These are phyloP conservation scores for Drosophila kepulauana DNA, from an alignment of 1,140 invertebrate genomes.

Conservation along the genomic window DNA sequence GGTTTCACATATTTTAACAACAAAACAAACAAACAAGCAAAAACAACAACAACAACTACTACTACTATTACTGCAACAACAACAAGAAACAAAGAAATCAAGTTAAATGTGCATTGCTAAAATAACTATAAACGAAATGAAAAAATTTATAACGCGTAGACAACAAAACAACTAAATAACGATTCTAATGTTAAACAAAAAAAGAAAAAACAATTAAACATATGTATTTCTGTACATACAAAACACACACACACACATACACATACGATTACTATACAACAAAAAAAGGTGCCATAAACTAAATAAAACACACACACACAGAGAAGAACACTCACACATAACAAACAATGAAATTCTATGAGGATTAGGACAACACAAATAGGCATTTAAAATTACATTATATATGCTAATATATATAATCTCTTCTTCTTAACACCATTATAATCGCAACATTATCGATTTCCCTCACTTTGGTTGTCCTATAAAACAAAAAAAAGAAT, in stretches of 20 bases:
- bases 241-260: slow-evolving; percentile 13
- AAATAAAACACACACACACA: slow-evolving; percentile 50
- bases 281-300: slow-evolving; percentile 52
- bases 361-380: slow-evolving; percentile 76
- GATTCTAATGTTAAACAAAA: slow-evolving; percentile 55
- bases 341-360: slow-evolving; percentile 46
- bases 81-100: slow-evolving; percentile 34
- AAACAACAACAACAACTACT: slow-evolving; percentile 24
- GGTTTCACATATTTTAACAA: slow-evolving; percentile 75
- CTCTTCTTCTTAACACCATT: slow-evolving; percentile 14
- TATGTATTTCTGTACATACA: slow-evolving; percentile 39
- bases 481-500: slow-evolving; percentile 33
- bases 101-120: slow-evolving; percentile 63
- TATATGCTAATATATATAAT: slow-evolving; percentile 39
- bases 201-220: slow-evolving; percentile 10
- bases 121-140: slow-evolving; percentile 46
- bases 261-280: slow-evolving; percentile 44
- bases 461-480: slow-evolving; percentile 45
- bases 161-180: slow-evolving; percentile 49
- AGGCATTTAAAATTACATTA: slow-evolving; percentile 70
- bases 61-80: slow-evolving; percentile 32
- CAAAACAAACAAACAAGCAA: slow-evolving; percentile 25
- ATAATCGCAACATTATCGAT: slow-evolving; percentile 33
- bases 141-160: slow-evolving; percentile 67
- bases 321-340: too few species aligned